Conservation (phyloP, 2,797 vertebrate genomes). For the Poeciliopsis infans region DNA sequence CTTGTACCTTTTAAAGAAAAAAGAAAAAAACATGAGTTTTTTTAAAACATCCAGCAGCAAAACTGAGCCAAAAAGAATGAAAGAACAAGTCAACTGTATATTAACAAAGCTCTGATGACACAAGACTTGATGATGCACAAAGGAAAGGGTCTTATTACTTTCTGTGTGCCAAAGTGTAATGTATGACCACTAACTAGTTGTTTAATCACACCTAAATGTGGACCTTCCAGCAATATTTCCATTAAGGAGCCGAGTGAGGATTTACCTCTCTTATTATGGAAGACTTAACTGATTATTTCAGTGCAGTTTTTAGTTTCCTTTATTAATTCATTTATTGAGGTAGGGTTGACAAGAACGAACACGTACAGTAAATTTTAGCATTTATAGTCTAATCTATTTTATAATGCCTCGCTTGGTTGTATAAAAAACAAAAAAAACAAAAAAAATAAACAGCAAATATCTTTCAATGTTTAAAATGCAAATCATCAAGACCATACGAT, state of each 20-base stretch:
- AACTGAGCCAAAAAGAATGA: neutral
- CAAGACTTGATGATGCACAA: neutral
- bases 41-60: neutral
- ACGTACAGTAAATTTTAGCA: neutral
- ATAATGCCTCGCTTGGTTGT: neutral
- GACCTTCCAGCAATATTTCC: neutral
- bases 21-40: neutral
- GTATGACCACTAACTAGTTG: neutral
- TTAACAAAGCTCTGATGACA: neutral
- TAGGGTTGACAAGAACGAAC: neutral
- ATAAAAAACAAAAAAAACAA: neutral
- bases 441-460: neutral
- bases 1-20: neutral
- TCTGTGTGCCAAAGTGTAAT: neutral
- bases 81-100: neutral
- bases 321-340: neutral
- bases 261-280: neutral
- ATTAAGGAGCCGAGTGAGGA: neutral
- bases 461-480: neutral
- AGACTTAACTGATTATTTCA: neutral
- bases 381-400: neutral
- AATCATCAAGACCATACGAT: neutral
- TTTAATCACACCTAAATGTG: neutral
- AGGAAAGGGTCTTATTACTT: neutral
- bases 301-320: neutral